Evolutionary conservation across 2,888 invertebrate species (phyloP).

Genomic region (Subacronicta megacephala): DNA sequence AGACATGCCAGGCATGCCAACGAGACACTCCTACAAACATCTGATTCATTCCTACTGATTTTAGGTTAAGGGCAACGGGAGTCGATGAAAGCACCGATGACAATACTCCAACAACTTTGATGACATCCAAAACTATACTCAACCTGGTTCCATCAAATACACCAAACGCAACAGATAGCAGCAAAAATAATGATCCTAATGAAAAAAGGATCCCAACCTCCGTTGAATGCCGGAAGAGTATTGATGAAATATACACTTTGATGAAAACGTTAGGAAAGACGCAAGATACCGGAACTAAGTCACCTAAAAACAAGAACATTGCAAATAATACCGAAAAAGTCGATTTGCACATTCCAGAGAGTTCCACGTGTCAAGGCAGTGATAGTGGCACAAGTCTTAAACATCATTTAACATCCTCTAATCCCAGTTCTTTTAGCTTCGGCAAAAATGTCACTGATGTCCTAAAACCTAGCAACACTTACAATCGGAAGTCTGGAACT

Average conservation of each 20-base stretch:
- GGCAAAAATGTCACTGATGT: constrained; percentile 57
- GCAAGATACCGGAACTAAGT: constrained; percentile 51
- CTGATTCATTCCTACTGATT: background rate
- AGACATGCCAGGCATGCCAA: no score
- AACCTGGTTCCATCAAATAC: constrained; percentile 58
- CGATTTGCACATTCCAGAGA: constrained; percentile 43
- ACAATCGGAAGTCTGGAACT: constrained; percentile 50
- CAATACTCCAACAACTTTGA: constrained; percentile 14
- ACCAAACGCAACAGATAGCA: constrained; percentile 40
- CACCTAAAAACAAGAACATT: constrained; percentile 47
- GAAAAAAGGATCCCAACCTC: constrained; percentile 60
- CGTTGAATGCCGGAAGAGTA: constrained; percentile 78
- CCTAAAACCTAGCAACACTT: constrained; percentile 7
- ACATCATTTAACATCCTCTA: constrained; percentile 70
- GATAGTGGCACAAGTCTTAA: constrained; percentile 80
- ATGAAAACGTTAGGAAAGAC: constrained; percentile 71
- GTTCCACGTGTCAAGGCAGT: constrained; percentile 64
- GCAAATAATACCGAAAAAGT: constrained; percentile 30
- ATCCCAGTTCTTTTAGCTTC: constrained; percentile 70
- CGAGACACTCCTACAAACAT: no score
- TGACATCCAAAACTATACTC: constrained; percentile 33
- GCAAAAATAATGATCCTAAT: constrained; percentile 27
- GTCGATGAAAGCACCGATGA: constrained; percentile 15
- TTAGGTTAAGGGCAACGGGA: constrained; percentile 8
- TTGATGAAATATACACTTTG: constrained; percentile 80